Evolutionary conservation across 2,113 vertebrate genomes (phyloP).

Genomic region (Ovis canadensis): DNA sequence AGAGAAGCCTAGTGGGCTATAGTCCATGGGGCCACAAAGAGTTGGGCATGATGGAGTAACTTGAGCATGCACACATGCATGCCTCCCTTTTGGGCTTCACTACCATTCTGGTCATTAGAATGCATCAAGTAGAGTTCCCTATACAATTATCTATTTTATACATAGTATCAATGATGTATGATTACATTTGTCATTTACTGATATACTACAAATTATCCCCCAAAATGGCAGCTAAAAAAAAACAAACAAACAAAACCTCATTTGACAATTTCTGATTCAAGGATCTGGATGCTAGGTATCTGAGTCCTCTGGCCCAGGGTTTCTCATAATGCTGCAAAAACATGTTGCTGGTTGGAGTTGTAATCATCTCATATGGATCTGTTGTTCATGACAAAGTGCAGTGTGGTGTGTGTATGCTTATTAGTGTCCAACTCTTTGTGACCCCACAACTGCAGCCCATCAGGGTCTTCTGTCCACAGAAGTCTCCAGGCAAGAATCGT

Average conservation of each 20-base stretch:
- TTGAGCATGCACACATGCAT: neutral
- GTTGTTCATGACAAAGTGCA: neutral
- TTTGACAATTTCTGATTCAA: neutral
- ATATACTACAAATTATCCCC: neutral
- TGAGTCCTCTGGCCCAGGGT: neutral
- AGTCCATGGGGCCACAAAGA: fast-evolving
- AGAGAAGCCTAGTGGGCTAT: neutral
- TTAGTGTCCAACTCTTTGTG: neutral
- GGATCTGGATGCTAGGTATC: neutral
- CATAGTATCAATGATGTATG: neutral
- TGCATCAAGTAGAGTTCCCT: neutral
- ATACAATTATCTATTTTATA: neutral
- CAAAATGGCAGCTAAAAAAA: neutral
- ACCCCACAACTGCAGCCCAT: neutral
- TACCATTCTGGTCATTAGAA: neutral
- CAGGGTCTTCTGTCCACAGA: neutral
- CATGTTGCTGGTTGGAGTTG: neutral
- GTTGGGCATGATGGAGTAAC: neutral
- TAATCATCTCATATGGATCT: neutral
- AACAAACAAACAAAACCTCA: neutral
- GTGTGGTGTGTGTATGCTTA: neutral
- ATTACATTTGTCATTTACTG: neutral
- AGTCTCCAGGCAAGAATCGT: neutral
- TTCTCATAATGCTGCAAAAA: neutral
- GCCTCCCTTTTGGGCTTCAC: neutral